phyloP scores from a whole-genome alignment of 2,888 invertebrate genomes.

The Acronicta aceris region DNA sequence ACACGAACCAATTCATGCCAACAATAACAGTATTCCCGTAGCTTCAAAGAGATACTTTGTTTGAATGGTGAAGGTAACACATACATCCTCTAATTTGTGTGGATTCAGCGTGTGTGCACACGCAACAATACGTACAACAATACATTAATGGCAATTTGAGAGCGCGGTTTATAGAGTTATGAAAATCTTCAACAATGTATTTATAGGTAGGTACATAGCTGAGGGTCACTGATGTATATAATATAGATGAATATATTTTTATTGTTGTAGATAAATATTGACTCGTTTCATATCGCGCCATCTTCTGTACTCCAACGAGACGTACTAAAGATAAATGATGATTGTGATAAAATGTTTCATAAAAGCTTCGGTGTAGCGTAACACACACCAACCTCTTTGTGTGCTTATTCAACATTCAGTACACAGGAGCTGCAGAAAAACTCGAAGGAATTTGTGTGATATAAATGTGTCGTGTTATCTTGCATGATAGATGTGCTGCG shows the following conservation, averaged over 20 bases:
- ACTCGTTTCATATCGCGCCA: conserved; percentile 27
- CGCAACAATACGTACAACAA: too few relatives aligned
- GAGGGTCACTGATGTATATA: not conserved
- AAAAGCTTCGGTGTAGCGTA: conserved; percentile 38
- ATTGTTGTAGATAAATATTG: conserved; percentile 30
- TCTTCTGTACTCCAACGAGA: conserved; percentile 31
- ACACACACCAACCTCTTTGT: conserved; percentile 24
- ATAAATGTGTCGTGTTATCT: conserved; percentile 26
- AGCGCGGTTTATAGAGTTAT: too few relatives aligned
- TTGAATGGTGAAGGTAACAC: conserved; percentile 2
- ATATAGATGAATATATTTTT: conserved; percentile 19
- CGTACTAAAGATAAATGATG: conserved; percentile 51
- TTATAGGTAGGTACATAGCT: too few relatives aligned
- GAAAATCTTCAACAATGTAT: too few relatives aligned
- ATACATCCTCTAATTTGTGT: too few relatives aligned
- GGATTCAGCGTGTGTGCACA: too few relatives aligned
- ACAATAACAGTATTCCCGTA: conserved; percentile 23
- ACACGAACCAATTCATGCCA: conserved; percentile 27
- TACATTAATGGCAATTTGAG: too few relatives aligned
- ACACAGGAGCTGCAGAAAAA: conserved; percentile 26
- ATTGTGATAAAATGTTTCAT: conserved; percentile 50
- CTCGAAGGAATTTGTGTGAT: conserved; percentile 24
- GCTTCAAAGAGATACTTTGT: conserved; percentile 13
- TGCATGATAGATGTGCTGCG: conserved; percentile 17
- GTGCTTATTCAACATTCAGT: conserved; percentile 28